A percentile compares a stretch with the other conserved stretches of the same genome.
phyloP scores from a whole-genome alignment of 1,140 invertebrate species.

The Drosophila willistoni region DNA sequence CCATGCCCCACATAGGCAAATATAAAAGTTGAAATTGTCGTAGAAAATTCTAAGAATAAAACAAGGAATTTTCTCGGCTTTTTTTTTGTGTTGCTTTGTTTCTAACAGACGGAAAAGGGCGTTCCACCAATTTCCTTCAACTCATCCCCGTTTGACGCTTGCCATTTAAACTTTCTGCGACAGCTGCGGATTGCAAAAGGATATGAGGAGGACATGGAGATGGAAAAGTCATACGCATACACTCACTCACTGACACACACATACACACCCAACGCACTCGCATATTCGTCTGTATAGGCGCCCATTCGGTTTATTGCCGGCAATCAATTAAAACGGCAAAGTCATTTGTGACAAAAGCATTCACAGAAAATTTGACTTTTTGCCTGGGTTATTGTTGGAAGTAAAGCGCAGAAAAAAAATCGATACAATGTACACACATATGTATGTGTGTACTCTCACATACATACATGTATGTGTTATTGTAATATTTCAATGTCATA shows the following conservation, averaged over 20 bases:
- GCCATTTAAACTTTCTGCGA: constrained; percentile 73
- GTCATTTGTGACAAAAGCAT: constrained; percentile 79
- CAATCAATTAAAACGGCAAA: constrained; percentile 78
- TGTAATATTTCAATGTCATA: constrained; percentile 74
- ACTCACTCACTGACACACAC: constrained; percentile 20
- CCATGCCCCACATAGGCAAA: constrained; percentile 40
- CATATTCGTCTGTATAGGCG: constrained; percentile 49
- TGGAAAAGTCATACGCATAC: constrained; percentile 16
- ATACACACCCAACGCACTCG: neutral
- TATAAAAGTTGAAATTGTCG: constrained; percentile 79
- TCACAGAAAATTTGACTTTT: constrained; percentile 75
- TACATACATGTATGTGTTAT: constrained; percentile 45
- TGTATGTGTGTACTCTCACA: neutral
- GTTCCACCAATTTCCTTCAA: constrained; percentile 29
- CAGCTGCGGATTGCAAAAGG: constrained; percentile 41
- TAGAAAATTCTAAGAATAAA: constrained; percentile 71
- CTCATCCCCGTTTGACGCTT: constrained; percentile 59
- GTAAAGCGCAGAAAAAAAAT: constrained; percentile 51
- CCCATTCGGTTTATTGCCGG: constrained; percentile 76
- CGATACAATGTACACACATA: constrained; percentile 36
- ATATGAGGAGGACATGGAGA: neutral
- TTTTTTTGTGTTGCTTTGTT: constrained; percentile 2
- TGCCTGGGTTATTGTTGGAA: constrained; percentile 24
- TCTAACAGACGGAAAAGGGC: constrained; percentile 51
- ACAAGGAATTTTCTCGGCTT: constrained; percentile 49